phyloP scores from a whole-genome alignment of 2,113 vertebrate genomes.

The Aphelocoma coerulescens region DNA sequence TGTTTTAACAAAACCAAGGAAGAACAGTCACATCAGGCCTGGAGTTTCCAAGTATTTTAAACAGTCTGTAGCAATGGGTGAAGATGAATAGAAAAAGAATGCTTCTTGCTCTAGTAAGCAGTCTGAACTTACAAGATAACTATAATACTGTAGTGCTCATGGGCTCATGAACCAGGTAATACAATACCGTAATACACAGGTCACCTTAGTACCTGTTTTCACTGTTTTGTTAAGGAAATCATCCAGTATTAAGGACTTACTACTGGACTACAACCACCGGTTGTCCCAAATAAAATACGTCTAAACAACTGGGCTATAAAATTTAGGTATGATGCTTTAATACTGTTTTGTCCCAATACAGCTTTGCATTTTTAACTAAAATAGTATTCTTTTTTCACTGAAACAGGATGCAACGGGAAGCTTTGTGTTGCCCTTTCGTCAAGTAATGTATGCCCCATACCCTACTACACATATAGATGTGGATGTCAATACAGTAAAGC shows the following conservation, averaged over 20 bases:
- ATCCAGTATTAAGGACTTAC: neutral
- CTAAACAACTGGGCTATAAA: neutral
- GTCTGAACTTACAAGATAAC: neutral
- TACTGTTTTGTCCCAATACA: neutral
- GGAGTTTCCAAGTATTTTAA: neutral
- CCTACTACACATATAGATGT: conserved; percentile 97
- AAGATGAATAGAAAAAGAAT: neutral
- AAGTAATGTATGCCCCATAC: conserved; percentile 94
- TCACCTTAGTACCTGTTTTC: neutral
- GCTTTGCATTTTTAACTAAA: neutral
- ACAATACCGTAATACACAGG: neutral
- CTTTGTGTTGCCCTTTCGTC: conserved; percentile 93
- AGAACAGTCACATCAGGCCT: neutral
- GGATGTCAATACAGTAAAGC: conserved; percentile 94
- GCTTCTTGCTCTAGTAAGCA: neutral
- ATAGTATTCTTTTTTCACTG: conserved; percentile 3
- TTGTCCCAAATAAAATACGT: neutral
- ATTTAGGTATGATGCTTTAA: neutral
- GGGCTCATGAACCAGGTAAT: neutral
- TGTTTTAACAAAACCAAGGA: neutral
- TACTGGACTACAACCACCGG: neutral
- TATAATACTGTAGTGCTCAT: neutral
- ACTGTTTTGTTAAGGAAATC: neutral
- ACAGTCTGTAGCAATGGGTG: neutral
- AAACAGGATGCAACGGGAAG: conserved; percentile 92